phyloP scores from a whole-genome alignment of 2,797 vertebrate species.

The Pseudocheirus occidentalis region DNA sequence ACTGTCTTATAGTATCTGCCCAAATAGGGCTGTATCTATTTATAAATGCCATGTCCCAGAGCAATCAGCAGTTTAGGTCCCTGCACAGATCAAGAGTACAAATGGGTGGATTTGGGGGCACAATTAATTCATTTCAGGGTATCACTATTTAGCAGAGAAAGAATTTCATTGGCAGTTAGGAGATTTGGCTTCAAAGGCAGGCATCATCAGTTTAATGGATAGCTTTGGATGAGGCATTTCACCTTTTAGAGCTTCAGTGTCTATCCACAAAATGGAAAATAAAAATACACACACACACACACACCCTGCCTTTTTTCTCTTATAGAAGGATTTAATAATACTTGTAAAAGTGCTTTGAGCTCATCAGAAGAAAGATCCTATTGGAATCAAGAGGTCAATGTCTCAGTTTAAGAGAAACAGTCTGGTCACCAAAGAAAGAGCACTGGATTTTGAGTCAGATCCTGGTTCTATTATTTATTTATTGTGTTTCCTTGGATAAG shows the following conservation, averaged over 20 bases:
- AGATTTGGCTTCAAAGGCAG: slow-evolving; percentile 1
- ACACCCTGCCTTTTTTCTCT: not conserved
- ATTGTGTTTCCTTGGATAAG: not conserved
- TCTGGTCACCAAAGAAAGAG: not conserved
- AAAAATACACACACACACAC: too few species aligned
- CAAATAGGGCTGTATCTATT: not conserved
- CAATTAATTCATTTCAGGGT: not conserved
- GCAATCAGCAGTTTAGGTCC: not conserved
- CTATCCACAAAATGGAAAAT: not conserved
- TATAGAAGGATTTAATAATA: not conserved
- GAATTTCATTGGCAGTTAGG: not conserved
- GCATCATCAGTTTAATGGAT: not conserved
- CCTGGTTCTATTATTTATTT: not conserved
- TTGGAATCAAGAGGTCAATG: not conserved
- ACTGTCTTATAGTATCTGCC: not conserved
- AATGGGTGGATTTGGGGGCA: not conserved
- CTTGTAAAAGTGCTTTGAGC: not conserved
- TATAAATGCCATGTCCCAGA: not conserved
- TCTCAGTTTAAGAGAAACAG: not conserved
- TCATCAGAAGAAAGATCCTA: not conserved
- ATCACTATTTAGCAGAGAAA: not conserved
- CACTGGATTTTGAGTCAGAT: not conserved
- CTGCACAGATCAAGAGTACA: not conserved
- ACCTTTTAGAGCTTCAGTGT: not conserved
- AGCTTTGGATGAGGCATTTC: not conserved